phyloP scores from a whole-genome alignment of 2,113 vertebrate species.

The Melospiza melodia region DNA sequence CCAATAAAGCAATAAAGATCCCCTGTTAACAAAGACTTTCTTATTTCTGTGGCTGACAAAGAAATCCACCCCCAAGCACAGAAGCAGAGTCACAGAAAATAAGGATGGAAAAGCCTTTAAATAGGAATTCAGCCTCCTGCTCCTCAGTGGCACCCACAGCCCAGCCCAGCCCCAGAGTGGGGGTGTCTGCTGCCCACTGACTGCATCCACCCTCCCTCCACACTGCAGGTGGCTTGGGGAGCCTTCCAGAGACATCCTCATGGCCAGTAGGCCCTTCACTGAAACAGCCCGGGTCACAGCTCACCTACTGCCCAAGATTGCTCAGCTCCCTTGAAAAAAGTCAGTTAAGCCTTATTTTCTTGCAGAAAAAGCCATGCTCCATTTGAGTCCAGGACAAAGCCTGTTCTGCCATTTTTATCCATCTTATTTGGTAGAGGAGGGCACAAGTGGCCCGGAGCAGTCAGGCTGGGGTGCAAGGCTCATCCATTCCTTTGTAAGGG shows the following conservation, averaged over 20 bases:
- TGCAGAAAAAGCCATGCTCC: neutral
- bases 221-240: accelerated
- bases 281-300: neutral
- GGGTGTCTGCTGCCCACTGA: neutral
- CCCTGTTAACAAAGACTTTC: neutral
- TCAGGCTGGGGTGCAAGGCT: neutral
- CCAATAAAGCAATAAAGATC: neutral
- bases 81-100: neutral
- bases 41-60: neutral
- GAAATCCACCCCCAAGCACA: neutral
- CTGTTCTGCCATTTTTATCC: neutral
- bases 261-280: neutral
- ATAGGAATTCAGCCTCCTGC: accelerated
- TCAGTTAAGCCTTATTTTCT: neutral
- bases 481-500: neutral
- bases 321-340: neutral
- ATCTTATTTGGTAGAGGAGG: neutral
- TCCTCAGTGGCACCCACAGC: neutral
- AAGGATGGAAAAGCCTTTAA: neutral
- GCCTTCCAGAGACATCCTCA: neutral
- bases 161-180: neutral
- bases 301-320: neutral
- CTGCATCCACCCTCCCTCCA: neutral
- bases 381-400: neutral
- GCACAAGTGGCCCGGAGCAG: accelerated